Evolutionary conservation across 2,888 invertebrate genomes (phyloP), one percentile per base, ranked within the genome.

Genomic region (Polylopha cassiicola): DNA sequence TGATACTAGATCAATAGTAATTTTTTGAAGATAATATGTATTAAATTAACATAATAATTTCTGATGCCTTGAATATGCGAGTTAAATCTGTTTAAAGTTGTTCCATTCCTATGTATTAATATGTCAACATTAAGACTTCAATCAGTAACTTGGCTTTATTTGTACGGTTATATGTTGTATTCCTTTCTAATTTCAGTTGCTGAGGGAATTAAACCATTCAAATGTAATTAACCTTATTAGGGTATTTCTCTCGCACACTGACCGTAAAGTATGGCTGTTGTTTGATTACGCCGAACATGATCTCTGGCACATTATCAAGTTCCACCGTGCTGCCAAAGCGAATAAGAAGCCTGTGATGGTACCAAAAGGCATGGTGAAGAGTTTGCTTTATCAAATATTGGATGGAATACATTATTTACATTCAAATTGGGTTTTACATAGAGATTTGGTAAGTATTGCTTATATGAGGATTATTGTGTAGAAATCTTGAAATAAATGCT

Each of bases 261-360:
- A 98, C 65, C 89, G 98, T 20, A 98, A 98, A 88, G 98, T 99
- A 2, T 99, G 97, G 93, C 86, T 99, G 20, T 82, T 99, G 5
- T 98, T 99, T 84, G 99, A 99, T 72, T 99, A 97, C 87, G 98
- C 99, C 0, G 99, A 99, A 80, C 99, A 99, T 87, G 99, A 99
- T 85, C 80, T 99, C 39, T 99, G 99, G 99, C 99, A 99, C 71
- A 99, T 99, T 15, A 99, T 99, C 30, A 99, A 99, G 84, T 99
- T 96, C 71, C 99, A 99, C 71, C 88, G 99, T 62, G 97, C 98
- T 37, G 98, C 98, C 0, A 99, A 99, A 76, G 97, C 97, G 4
- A 97, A 95, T 62, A 98, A 99, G 66, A 98, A 98, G 65, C 93
- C 95, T 43, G 96, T 99, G 8, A 94, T 95, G 88, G 97, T 97